Percentiles rank a stretch among this genome's conserved stretches.
phyloP scores from a whole-genome alignment of 2,113 vertebrate genomes.

The Ploceus nigricollis region DNA sequence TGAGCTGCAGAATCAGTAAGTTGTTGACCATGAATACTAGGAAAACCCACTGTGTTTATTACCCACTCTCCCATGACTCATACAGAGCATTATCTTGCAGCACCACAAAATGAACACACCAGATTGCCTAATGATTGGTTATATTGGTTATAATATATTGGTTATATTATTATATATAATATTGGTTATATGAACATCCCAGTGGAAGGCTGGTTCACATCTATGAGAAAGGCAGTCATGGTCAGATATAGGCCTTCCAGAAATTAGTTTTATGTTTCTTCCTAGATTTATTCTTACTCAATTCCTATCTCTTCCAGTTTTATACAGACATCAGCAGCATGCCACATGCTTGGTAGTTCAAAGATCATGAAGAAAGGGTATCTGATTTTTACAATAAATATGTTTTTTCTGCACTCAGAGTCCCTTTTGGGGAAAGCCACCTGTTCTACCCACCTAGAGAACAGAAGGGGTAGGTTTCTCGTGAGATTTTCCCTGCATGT shows the following conservation, averaged over 20 bases:
- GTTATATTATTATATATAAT: too few relatives aligned
- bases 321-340: neutral
- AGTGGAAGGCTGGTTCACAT: neutral
- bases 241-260: neutral
- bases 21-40: neutral
- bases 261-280: neutral
- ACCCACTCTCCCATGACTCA: neutral
- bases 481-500: neutral
- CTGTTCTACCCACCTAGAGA: fast-evolving
- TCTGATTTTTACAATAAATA: neutral
- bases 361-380: neutral
- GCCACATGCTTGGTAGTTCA: neutral
- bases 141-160: too few relatives aligned
- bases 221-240: neutral
- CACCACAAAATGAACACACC: fast-evolving
- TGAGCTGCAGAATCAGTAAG: neutral
- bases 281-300: neutral
- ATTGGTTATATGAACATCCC: neutral
- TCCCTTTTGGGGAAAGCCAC: neutral
- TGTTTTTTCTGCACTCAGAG: neutral
- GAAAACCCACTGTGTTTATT: neutral
- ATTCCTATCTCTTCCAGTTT: neutral
- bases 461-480: neutral
- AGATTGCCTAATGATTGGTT: neutral
- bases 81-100: neutral